These are phyloP conservation scores for Phalacrocorax aristotelis DNA, from an alignment of 2,113 vertebrate genomes.

Conservation along the genomic window DNA sequence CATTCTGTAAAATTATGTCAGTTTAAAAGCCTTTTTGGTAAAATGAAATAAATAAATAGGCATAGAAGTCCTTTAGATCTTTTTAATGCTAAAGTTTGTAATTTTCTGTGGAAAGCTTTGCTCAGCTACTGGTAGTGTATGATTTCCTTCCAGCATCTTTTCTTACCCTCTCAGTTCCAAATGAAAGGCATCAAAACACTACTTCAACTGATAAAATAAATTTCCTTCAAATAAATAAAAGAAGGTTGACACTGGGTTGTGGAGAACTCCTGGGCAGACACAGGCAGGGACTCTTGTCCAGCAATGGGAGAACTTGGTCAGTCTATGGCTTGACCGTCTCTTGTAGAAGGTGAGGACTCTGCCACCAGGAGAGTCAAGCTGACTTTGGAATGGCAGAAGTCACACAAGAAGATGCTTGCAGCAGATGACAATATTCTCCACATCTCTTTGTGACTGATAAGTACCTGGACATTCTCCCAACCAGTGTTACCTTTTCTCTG, in stretches of 20 bases:
- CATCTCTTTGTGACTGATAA: not conserved
- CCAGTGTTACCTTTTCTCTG: not conserved
- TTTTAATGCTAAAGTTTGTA: not conserved
- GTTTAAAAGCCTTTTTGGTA: not conserved
- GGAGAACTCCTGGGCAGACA: not conserved
- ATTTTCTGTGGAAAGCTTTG: not conserved
- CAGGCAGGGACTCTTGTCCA: not conserved
- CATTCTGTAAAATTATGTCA: not conserved
- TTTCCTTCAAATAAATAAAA: not conserved
- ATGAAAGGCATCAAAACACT: not conserved
- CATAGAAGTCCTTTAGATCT: not conserved
- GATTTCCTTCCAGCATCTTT: not conserved
- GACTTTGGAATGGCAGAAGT: not conserved
- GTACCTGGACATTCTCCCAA: not conserved
- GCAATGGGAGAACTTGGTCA: not conserved
- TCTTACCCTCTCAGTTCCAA: not conserved
- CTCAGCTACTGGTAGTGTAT: not conserved
- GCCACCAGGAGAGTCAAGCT: not conserved
- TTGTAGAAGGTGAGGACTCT: not conserved
- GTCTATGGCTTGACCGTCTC: not conserved
- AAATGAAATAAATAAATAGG: not conserved
- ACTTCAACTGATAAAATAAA: not conserved
- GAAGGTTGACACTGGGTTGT: not conserved
- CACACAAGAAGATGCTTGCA: not conserved
- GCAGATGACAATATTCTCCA: not conserved